Conservation (phyloP, 1,140 invertebrate genomes). For the Halyomorpha halys region DNA sequence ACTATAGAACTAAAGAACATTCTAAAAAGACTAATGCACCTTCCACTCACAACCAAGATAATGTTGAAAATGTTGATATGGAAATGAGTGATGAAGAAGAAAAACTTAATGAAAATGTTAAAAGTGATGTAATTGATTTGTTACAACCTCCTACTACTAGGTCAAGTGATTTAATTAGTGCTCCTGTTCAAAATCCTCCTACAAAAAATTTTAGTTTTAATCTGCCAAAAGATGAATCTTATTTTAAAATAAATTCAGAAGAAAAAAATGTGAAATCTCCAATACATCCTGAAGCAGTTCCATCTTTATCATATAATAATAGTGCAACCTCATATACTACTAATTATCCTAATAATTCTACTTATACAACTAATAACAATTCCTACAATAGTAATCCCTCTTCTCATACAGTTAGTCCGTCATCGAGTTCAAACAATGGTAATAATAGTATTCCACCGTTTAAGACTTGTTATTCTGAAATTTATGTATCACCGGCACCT, state of each 20-base stretch:
- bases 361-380: background rate
- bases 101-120: conserved; percentile 22
- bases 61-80: conserved; percentile 57
- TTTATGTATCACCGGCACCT: background rate
- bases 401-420: background rate
- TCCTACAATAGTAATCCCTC: background rate
- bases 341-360: background rate
- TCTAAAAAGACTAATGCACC: background rate
- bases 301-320: background rate
- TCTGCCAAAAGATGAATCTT: background rate
- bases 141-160: background rate
- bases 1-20: conserved; percentile 8
- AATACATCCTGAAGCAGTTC: background rate
- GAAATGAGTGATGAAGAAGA: conserved; percentile 59
- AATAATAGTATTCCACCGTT: conserved; percentile 5
- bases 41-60: conserved; percentile 36
- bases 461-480: background rate
- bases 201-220: background rate
- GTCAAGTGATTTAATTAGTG: background rate
- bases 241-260: background rate
- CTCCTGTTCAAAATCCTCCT: background rate
- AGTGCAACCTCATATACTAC: background rate
- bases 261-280: background rate
- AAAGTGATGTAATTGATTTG: background rate
- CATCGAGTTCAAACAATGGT: background rate